Conservation (phyloP, 2,888 invertebrate species). For the Acronicta aceris region DNA sequence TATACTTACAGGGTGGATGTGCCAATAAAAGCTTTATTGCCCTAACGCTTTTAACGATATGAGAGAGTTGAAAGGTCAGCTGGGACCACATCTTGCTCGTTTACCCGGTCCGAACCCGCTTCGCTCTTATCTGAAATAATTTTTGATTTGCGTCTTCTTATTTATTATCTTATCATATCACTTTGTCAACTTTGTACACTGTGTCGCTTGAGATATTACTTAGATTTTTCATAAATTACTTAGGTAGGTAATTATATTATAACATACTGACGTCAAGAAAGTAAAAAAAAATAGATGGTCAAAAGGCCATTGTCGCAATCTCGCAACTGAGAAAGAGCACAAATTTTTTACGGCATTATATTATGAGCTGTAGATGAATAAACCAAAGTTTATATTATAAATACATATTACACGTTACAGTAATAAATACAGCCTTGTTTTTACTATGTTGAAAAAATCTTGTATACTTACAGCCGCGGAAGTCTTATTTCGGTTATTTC, state of each 20-base stretch:
- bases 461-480: too few species aligned
- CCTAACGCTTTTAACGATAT: constrained; percentile 37
- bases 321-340: too few species aligned
- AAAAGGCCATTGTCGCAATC: too few species aligned
- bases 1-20: constrained; percentile 25
- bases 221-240: too few species aligned
- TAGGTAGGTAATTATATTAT: background rate
- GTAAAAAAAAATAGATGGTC: background rate
- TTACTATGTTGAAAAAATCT: too few species aligned
- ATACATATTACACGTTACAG: too few species aligned
- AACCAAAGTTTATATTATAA: too few species aligned
- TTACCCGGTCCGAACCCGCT: constrained; percentile 37
- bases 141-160: constrained; percentile 22
- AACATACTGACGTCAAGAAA: background rate
- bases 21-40: constrained; percentile 49
- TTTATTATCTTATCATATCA: constrained; percentile 27
- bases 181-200: constrained; percentile 21
- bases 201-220: too few species aligned
- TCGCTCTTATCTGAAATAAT: constrained; percentile 29
- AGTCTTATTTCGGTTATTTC: too few species aligned
- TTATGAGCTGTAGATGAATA: too few species aligned
- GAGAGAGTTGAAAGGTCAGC: constrained; percentile 52
- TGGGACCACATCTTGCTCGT: constrained; percentile 40
- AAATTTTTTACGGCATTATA: too few species aligned
- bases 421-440: too few species aligned